Evolutionary conservation across 2,797 vertebrate species (phyloP).

Genomic region (Lithobates sylvaticus): DNA sequence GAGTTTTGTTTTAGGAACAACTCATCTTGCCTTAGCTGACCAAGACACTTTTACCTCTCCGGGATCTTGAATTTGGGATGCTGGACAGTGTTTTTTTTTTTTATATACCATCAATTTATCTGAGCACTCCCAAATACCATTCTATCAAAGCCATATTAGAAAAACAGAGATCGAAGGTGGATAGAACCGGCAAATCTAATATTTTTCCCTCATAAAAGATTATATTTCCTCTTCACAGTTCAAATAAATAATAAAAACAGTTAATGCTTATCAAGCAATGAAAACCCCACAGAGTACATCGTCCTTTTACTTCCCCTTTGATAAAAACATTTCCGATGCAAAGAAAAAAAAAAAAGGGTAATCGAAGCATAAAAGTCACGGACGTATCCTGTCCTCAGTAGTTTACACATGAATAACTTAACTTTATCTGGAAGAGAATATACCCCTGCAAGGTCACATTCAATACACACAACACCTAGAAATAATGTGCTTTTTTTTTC

Average conservation of each 20-base stretch:
- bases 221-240: conserved; percentile 27
- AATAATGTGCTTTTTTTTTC: conserved; percentile 69
- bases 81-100: not conserved
- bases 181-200: conserved; percentile 16
- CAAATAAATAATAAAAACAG: conserved; percentile 29
- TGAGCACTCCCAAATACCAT: not conserved
- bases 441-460: conserved; percentile 72
- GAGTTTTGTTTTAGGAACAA: too few species aligned
- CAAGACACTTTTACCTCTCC: not conserved
- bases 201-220: conserved; percentile 11
- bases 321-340: conserved; percentile 72
- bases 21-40: not conserved
- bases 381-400: conserved; percentile 63
- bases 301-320: conserved; percentile 53
- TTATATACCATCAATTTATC: not conserved
- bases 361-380: conserved; percentile 67
- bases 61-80: not conserved
- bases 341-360: conserved; percentile 65
- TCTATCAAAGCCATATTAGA: not conserved
- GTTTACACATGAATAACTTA: conserved; percentile 72
- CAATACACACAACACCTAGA: conserved; percentile 63
- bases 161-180: not conserved
- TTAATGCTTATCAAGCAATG: conserved; percentile 60
- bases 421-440: conserved; percentile 57
- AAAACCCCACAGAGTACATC: not conserved